Base-by-base conservation (phyloP, 1,140 invertebrate species). In the Drosophila watanabei region DNA sequence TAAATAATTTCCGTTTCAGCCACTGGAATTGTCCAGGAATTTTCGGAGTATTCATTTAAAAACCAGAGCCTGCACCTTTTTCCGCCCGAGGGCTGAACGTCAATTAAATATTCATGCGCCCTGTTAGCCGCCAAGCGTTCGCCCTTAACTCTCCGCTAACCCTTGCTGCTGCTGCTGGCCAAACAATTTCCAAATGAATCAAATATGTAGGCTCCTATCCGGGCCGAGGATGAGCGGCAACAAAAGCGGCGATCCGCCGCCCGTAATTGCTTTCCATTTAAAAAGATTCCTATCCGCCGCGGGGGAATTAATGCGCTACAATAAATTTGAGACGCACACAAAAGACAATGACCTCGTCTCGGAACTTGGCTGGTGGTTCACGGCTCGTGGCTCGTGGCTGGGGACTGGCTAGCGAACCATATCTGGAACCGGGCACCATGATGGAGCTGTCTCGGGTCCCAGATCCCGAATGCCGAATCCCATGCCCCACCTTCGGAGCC, bases 291-390 rank as follows among this genome's bases (percentile, higher is more conserved):
- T 79, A 78, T 78, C 63, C 49, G 63, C 35, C 45, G 33, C 35
- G 48, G 10, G 33, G 60, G 59, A 68, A 75, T 79, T 79, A 75
- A 86, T 79, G 70, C 60, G 62, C 14, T 39, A 51, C 68, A 86
- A 71, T 82, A 82, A 82, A 86, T 86, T 73, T 64, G 35, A 72
- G 58, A n/a, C 48, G 32, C 52, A 30, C 58, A 51, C 52, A 58
- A 68, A 81, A 79, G 79, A 79, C 75, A 82, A 79, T 82, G 64
- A 79, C 68, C 79, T 79, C 64, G 77, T 57, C 51, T 32, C 46
- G 28, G 57, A 65, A 28, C 39, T 33, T 24, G 41, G 73, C 41
- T 49, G 28, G 39, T 56, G 32, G 73, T 49, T 51, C 30, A 35
- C 51, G 28, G 73, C 57, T 43, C 28, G 28, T 43, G 30, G 39